Conservation (phyloP, 1,140 invertebrate species). For the Oncopeltus fasciatus region DNA sequence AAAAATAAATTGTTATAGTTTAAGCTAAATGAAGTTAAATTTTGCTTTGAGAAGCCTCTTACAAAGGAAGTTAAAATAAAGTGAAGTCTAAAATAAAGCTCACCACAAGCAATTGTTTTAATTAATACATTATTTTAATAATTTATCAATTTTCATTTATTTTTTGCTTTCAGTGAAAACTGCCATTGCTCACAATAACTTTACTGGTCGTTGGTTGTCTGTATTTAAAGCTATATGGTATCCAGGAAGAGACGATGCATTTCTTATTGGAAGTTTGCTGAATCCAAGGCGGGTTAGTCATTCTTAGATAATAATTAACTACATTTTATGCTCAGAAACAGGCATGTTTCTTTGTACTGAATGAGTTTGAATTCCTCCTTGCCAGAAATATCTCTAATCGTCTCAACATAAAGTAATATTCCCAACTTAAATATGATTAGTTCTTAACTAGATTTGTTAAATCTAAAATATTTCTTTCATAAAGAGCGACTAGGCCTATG, state of each 20-base stretch:
- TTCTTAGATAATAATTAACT: no score
- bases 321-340: neutral
- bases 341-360: neutral
- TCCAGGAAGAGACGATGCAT: slow-evolving; percentile 19
- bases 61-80: no score
- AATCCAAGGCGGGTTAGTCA: slow-evolving; percentile 19
- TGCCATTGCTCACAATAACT: slow-evolving; percentile 19
- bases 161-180: slow-evolving; percentile 7
- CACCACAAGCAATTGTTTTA: no score
- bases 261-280: slow-evolving; percentile 20
- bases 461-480: neutral
- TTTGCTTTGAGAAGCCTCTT: no score
- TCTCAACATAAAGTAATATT: neutral
- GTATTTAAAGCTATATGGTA: slow-evolving; percentile 24
- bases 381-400: neutral
- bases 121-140: neutral
- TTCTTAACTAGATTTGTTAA: neutral
- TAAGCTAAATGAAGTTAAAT: neutral
- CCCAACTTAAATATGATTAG: neutral
- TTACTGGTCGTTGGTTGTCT: slow-evolving; percentile 22
- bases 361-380: neutral
- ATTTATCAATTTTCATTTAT: neutral
- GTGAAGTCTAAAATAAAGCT: no score
- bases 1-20: neutral
- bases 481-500: no score